A percentile compares a stretch with the other conserved stretches of the same genome.
Conservation (phyloP, 2,888 invertebrate genomes). For the Sarcophaga carnaria region DNA sequence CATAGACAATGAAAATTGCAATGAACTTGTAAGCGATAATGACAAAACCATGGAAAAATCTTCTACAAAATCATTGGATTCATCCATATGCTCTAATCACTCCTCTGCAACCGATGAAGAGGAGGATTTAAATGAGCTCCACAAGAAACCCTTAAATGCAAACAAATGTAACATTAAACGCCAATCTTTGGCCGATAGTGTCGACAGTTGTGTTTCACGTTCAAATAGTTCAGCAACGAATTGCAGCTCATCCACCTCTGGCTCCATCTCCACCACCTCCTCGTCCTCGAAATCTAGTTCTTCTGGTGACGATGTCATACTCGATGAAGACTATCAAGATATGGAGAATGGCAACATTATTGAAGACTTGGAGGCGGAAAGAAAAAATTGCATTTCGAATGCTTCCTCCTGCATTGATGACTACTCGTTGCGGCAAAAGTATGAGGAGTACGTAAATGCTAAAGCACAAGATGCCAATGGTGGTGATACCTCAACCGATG, state of each 20-base stretch:
- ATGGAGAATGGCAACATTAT: conserved; percentile 79
- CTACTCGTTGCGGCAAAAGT: conserved; percentile 80
- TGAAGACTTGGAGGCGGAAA: conserved; percentile 72
- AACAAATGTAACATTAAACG: conserved; percentile 75
- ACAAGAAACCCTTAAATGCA: conserved; percentile 1
- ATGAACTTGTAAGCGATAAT: conserved; percentile 56
- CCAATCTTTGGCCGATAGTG: conserved; percentile 79
- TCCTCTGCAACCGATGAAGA: conserved; percentile 63
- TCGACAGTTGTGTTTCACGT: conserved; percentile 80
- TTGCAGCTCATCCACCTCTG: conserved; percentile 67
- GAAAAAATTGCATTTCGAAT: conserved; percentile 74
- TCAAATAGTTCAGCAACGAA: conserved; percentile 72
- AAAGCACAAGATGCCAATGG: conserved; percentile 66
- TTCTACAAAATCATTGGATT: conserved; percentile 52
- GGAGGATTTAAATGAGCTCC: conserved; percentile 56
- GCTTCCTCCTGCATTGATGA: conserved; percentile 80
- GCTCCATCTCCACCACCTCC: conserved; percentile 70
- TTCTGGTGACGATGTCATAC: conserved; percentile 75
- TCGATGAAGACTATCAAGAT: conserved; percentile 77
- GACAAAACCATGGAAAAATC: conserved; percentile 43
- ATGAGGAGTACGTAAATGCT: conserved; percentile 80
- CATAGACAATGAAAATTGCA: conserved; percentile 65
- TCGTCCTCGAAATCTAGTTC: conserved; percentile 68
- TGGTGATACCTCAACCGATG: conserved; percentile 67
- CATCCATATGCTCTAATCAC: conserved; percentile 66